Evolutionary conservation across 1,140 invertebrate genomes (phyloP).

Genomic region (Heliconius himera): DNA sequence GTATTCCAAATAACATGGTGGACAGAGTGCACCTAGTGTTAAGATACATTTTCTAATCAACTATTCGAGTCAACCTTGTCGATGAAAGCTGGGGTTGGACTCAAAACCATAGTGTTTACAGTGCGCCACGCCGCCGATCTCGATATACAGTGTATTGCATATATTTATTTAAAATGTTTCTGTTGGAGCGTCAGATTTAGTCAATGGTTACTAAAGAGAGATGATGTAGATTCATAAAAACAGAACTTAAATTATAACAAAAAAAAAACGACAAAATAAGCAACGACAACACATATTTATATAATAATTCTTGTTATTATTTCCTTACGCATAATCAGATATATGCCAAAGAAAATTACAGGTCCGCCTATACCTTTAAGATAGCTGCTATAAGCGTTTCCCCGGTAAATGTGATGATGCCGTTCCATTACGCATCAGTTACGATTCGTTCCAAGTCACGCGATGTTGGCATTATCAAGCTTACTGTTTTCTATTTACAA

Average conservation of each 20-base stretch:
- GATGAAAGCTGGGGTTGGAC: too few species aligned
- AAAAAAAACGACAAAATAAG: background rate
- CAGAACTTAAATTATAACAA: too few species aligned
- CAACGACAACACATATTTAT: background rate
- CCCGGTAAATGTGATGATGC: constrained; percentile 70
- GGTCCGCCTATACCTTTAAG: constrained; percentile 35
- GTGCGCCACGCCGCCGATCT: too few species aligned
- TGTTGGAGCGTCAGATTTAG: too few species aligned
- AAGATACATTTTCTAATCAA: background rate
- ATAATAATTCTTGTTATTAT: constrained; percentile 37
- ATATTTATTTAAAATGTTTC: too few species aligned
- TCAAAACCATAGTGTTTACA: too few species aligned
- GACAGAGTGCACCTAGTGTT: background rate
- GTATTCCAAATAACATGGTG: too few species aligned
- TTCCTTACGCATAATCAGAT: constrained; percentile 57
- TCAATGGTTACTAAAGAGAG: too few species aligned
- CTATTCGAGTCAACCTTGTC: too few species aligned
- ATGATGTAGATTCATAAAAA: too few species aligned
- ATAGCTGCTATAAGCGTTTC: constrained; percentile 49
- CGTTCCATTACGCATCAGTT: constrained; percentile 73
- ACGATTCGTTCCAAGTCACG: constrained; percentile 71
- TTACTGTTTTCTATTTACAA: constrained; percentile 53
- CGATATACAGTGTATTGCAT: too few species aligned
- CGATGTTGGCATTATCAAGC: constrained; percentile 69
- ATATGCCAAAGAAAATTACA: constrained; percentile 59